Evolutionary conservation across 2,888 invertebrate genomes (phyloP).

Genomic region (Epiblema foenella): DNA sequence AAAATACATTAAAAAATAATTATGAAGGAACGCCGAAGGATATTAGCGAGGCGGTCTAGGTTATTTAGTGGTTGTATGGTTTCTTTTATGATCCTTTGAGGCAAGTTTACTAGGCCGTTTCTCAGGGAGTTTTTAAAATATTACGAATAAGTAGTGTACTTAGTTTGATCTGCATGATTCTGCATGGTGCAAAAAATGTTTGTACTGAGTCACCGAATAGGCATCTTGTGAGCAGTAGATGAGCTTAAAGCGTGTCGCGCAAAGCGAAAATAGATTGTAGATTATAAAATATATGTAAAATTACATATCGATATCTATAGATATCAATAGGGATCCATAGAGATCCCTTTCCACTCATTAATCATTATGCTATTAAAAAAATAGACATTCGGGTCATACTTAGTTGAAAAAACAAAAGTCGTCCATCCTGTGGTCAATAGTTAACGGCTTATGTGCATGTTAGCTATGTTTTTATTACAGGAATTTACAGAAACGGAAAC

Average conservation of each 20-base stretch:
- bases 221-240: background rate
- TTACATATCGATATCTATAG: background rate
- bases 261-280: too few species aligned
- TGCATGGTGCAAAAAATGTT: background rate
- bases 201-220: background rate
- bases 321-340: too few species aligned
- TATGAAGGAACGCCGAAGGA: slow-evolving; percentile 17
- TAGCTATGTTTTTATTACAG: too few species aligned
- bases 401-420: too few species aligned
- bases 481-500: too few species aligned
- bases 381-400: too few species aligned
- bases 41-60: slow-evolving; percentile 9
- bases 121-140: background rate
- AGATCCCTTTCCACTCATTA: too few species aligned
- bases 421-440: too few species aligned
- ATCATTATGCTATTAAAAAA: too few species aligned
- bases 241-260: background rate
- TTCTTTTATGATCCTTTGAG: slow-evolving; percentile 13
- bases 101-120: background rate
- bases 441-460: too few species aligned
- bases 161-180: background rate
- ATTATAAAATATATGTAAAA: background rate
- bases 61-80: slow-evolving; percentile 6
- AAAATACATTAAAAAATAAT: slow-evolving; percentile 37
- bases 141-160: too few species aligned